These are phyloP conservation scores for Micromesistius poutassou DNA, from an alignment of 2,797 vertebrate species.

Conservation along the genomic window DNA sequence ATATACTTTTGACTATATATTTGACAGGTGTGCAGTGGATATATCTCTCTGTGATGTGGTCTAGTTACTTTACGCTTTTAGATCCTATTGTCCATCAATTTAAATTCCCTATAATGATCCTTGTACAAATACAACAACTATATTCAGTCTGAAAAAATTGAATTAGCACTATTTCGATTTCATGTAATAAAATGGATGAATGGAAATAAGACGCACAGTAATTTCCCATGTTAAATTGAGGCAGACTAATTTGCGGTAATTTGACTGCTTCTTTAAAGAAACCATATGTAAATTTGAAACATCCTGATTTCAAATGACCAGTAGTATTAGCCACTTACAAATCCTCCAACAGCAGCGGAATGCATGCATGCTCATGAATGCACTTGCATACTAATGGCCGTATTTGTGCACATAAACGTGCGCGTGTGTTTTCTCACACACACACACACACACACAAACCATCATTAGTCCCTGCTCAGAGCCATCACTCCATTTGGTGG, in stretches of 20 bases:
- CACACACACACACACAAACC: constrained; percentile 11
- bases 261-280: not conserved
- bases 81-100: not conserved
- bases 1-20: too few species aligned
- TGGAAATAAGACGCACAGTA: not conserved
- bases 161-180: not conserved
- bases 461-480: constrained; percentile 17
- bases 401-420: not conserved
- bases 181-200: not conserved
- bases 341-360: not conserved
- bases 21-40: too few species aligned
- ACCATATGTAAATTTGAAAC: not conserved
- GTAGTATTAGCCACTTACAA: not conserved
- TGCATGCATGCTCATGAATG: constrained; percentile 4
- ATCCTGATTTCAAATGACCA: not conserved
- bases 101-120: not conserved
- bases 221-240: not conserved
- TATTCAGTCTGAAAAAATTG: not conserved
- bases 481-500: constrained; percentile 18
- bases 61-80: too few species aligned
- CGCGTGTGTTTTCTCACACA: too few species aligned
- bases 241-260: not conserved
- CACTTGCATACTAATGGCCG: not conserved
- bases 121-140: not conserved
- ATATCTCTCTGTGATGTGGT: too few species aligned